phyloP scores from a whole-genome alignment of 2,888 invertebrate genomes.

The Netelia inedita region DNA sequence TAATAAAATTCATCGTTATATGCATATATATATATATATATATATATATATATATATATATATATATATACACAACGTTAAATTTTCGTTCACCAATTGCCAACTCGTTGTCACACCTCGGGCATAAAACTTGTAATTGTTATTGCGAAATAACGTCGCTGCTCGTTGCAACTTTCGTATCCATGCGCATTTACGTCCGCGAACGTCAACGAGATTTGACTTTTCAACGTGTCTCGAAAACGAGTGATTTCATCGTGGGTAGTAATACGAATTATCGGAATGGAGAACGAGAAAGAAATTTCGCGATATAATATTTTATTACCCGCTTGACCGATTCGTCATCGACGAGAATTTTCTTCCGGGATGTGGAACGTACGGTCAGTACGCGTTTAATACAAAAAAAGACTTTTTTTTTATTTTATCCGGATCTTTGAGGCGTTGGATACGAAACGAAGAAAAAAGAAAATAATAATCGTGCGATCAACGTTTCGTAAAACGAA shows the following conservation, averaged over 20 bases:
- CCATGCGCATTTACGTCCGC: not conserved
- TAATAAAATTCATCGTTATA: conserved; percentile 9
- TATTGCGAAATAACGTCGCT: conserved; percentile 45
- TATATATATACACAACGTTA: not conserved
- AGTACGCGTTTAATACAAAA: not conserved
- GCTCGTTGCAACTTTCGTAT: conserved; percentile 8
- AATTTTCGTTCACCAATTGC: not conserved
- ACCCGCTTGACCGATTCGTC: conserved; percentile 14
- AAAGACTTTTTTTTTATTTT: no score
- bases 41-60: not conserved
- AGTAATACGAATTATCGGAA: conserved; percentile 8
- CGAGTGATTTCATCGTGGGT: not conserved
- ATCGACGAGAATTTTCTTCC: conserved; percentile 40
- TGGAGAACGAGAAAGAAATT: not conserved
- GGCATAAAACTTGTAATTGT: conserved; percentile 40
- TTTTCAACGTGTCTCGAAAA: not conserved
- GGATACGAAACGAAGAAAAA: not conserved
- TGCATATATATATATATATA: no score
- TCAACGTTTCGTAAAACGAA: conserved; percentile 49
- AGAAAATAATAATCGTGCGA: conserved; percentile 13
- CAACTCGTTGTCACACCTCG: conserved; percentile 17
- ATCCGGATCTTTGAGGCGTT: not conserved
- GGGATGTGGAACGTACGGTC: conserved; percentile 4
- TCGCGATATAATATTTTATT: not conserved
- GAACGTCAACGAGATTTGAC: not conserved